A percentile compares a stretch with the other conserved stretches of the same genome.
Conservation (phyloP, 1,140 invertebrate species). For the Anastatus disparis region DNA sequence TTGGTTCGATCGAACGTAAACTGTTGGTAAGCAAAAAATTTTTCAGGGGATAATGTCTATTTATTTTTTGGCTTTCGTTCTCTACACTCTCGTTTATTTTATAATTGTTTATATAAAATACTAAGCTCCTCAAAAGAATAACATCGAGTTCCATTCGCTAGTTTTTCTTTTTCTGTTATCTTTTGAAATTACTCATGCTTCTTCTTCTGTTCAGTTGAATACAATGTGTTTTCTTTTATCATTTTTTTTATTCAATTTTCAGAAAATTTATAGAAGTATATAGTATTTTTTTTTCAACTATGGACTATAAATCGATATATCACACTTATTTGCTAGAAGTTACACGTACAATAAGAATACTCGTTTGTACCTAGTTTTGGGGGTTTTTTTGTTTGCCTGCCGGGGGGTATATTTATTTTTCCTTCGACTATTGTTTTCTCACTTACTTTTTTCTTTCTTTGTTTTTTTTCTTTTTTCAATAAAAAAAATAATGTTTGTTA, state of each 20-base stretch:
- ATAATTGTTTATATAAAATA: conserved; percentile 38
- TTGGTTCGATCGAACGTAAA: no score
- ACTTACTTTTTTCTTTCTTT: not conserved
- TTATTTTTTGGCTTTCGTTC: conserved; percentile 8
- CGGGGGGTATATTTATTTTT: conserved; percentile 14
- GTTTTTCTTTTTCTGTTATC: not conserved
- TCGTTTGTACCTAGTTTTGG: conserved; percentile 39
- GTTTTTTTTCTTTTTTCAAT: not conserved
- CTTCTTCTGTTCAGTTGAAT: not conserved
- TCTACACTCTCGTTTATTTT: not conserved
- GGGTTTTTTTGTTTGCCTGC: conserved; percentile 21
- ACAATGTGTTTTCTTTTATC: conserved; percentile 10
- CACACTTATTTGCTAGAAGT: conserved; percentile 38
- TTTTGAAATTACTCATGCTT: no score
- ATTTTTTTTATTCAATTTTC: conserved; percentile 29
- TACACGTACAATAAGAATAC: conserved; percentile 29
- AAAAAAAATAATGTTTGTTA: not conserved
- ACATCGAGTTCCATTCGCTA: not conserved
- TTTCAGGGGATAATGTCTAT: no score
- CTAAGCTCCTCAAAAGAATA: conserved; percentile 34
- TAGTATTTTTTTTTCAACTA: conserved; percentile 27
- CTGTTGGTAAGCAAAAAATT: no score
- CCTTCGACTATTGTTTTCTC: not conserved
- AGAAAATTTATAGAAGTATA: conserved; percentile 29
- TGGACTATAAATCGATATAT: conserved; percentile 32